These are phyloP conservation scores for Deilephila elpenor DNA, from an alignment of 2,888 invertebrate genomes.

Conservation along the genomic window DNA sequence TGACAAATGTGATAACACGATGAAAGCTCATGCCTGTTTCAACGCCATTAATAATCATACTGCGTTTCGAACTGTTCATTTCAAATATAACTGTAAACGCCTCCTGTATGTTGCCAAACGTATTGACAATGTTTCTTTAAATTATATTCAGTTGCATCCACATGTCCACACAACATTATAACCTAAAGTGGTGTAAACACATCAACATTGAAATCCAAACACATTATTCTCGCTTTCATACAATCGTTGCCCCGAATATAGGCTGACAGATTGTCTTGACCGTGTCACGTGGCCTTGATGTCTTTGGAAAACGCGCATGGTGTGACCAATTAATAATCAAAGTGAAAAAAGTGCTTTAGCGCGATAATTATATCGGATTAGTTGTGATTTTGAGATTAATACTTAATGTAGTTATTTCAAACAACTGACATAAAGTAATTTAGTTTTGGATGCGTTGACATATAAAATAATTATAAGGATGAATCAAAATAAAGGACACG, in stretches of 20 bases:
- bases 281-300: slow-evolving; percentile 27
- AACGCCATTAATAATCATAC: background rate
- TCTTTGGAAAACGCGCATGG: slow-evolving; percentile 43
- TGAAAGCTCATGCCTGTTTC: background rate
- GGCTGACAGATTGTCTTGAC: slow-evolving; percentile 52
- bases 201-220: slow-evolving; percentile 14
- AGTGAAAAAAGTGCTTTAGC: slow-evolving; percentile 8
- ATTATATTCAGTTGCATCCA: slow-evolving; percentile 15
- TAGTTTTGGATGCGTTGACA: no score
- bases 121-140: background rate
- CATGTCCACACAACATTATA: slow-evolving; percentile 7
- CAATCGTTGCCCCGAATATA: slow-evolving; percentile 27
- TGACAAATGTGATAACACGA: background rate
- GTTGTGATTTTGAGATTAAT: slow-evolving; percentile 18
- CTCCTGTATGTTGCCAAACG: background rate
- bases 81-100: slow-evolving; percentile 8
- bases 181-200: background rate
- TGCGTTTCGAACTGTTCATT: background rate
- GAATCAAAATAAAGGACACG: background rate
- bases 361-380: background rate
- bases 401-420: background rate
- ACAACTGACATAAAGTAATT: no score
- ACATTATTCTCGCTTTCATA: slow-evolving; percentile 18
- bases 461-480: no score
- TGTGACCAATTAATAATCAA: slow-evolving; percentile 39